phyloP scores from a whole-genome alignment of 2,888 invertebrate species.

The Pristionchus maxplancki region DNA sequence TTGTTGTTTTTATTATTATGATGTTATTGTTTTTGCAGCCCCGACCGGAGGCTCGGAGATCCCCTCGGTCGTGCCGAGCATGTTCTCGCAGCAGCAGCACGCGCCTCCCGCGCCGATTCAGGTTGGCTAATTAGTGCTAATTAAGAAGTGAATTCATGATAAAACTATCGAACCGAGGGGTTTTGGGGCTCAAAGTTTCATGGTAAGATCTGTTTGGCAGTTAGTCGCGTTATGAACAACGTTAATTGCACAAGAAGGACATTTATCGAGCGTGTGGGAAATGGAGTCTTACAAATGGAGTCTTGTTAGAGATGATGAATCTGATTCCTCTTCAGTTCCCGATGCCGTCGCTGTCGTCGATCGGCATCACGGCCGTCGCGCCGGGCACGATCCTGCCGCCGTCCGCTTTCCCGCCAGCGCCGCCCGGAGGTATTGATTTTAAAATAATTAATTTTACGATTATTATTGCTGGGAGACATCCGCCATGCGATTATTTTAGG shows the following conservation, averaged over 20 bases:
- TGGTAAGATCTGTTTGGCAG: no score
- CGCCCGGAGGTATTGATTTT: background rate
- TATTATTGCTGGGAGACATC: background rate
- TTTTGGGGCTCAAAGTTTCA: no score
- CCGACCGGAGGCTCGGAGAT: constrained; percentile 46
- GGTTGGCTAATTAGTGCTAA: background rate
- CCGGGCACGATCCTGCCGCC: constrained; percentile 65
- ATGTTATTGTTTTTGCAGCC: background rate
- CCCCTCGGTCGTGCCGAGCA: constrained; percentile 51
- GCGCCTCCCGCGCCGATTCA: constrained; percentile 36
- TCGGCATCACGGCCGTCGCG: constrained; percentile 72
- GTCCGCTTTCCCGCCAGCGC: constrained; percentile 30
- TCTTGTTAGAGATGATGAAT: background rate
- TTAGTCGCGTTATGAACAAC: no score
- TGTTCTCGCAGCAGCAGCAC: constrained; percentile 50
- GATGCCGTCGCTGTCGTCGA: constrained; percentile 76
- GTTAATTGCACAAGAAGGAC: no score
- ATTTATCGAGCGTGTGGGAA: no score
- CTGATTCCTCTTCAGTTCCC: constrained; percentile 69
- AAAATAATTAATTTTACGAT: background rate
- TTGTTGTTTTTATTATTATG: background rate
- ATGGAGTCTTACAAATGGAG: background rate
- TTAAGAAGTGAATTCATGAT: background rate
- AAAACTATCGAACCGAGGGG: no score
- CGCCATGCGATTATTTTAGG: no score